Percentiles rank a stretch among this genome's conserved stretches.
Conservation (phyloP, 2,888 invertebrate genomes). For the Toxonevra muliebris region DNA sequence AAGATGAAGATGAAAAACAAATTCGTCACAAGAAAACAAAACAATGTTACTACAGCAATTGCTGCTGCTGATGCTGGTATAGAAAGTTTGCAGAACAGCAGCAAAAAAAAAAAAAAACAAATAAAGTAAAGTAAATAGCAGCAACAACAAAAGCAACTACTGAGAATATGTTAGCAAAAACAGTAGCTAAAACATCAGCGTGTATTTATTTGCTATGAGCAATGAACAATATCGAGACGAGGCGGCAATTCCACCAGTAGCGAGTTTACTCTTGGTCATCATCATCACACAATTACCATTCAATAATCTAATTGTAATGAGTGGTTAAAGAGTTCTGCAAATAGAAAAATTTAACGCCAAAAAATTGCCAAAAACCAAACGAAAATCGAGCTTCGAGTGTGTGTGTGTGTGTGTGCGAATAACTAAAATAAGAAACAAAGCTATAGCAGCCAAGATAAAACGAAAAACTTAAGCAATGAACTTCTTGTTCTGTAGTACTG, state of each 20-base stretch:
- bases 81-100: neutral
- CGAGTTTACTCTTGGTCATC: neutral
- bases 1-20: neutral
- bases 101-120: neutral
- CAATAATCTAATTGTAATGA: slow-evolving; percentile 33
- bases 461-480: slow-evolving; percentile 36
- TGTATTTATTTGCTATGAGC: too few relatives aligned
- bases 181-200: too few relatives aligned
- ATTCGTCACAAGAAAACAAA: neutral
- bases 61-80: neutral
- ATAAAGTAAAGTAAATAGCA: neutral
- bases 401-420: neutral
- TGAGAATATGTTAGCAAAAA: too few relatives aligned
- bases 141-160: neutral
- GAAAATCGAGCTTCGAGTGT: too few relatives aligned
- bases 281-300: slow-evolving; percentile 21
- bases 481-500: slow-evolving; percentile 5
- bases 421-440: neutral
- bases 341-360: slow-evolving; percentile 28
- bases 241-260: neutral
- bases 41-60: neutral
- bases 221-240: too few relatives aligned
- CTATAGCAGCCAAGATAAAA: slow-evolving; percentile 10
- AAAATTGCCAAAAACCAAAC: too few relatives aligned
- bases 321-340: slow-evolving; percentile 25